A percentile compares a stretch with the other conserved stretches of the same genome.
These are phyloP conservation scores for Sorex araneus DNA, from an alignment of 2,113 vertebrate genomes.

Conservation along the genomic window DNA sequence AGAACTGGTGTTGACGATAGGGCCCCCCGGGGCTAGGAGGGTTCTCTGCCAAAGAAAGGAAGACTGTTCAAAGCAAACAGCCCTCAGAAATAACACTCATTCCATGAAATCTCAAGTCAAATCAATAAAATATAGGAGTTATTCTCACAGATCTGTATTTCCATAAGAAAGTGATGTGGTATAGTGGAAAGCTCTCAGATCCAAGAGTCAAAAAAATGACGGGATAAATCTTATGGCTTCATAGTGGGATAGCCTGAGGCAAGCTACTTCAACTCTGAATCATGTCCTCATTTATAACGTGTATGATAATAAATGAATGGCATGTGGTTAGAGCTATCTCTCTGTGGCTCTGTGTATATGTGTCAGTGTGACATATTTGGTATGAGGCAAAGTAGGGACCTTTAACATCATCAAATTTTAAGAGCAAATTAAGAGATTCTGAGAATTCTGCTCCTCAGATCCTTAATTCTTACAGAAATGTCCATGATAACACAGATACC, in stretches of 20 bases:
- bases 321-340: not conserved
- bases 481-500: not conserved
- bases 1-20: not conserved
- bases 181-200: not conserved
- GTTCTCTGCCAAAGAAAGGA: conserved; percentile 52
- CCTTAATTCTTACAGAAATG: not conserved
- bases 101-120: not conserved
- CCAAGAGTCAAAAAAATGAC: not conserved
- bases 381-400: not conserved
- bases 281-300: conserved; percentile 1
- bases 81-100: conserved; percentile 1
- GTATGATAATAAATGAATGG: not conserved
- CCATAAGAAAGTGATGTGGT: not conserved
- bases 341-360: not conserved
- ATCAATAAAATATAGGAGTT: conserved; percentile 7
- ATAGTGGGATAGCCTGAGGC: not conserved
- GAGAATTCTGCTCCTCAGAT: not conserved
- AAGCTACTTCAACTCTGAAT: not conserved
- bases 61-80: not conserved
- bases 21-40: not conserved
- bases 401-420: not conserved
- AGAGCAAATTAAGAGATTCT: not conserved
- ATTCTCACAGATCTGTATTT: conserved; percentile 18
- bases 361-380: not conserved
- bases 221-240: not conserved